These are phyloP conservation scores for Eubasilissa splendida DNA, from an alignment of 2,888 invertebrate genomes.

Conservation along the genomic window DNA sequence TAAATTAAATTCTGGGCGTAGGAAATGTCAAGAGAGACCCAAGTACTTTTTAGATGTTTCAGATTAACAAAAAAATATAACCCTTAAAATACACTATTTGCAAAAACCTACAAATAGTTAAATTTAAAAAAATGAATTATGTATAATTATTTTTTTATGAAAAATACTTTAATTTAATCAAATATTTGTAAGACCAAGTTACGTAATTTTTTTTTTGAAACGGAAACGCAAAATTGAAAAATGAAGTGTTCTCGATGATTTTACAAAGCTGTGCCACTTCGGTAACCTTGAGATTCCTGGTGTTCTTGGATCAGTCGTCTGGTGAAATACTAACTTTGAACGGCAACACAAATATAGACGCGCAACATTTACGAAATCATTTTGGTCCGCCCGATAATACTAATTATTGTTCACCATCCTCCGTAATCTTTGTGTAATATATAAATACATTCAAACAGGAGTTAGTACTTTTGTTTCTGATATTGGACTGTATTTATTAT, in stretches of 20 bases:
- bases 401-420: background rate
- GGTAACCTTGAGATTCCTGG: slow-evolving; percentile 1
- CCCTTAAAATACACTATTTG: too few relatives aligned
- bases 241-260: background rate
- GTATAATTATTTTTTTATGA: too few relatives aligned
- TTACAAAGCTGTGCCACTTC: slow-evolving; percentile 5
- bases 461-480: too few relatives aligned
- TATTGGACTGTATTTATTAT: too few relatives aligned
- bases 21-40: too few relatives aligned
- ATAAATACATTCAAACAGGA: too few relatives aligned
- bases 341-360: slow-evolving; percentile 13
- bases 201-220: background rate
- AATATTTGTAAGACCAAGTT: background rate
- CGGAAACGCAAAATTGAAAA: background rate
- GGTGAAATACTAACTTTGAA: slow-evolving; percentile 12
- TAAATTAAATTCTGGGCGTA: too few relatives aligned
- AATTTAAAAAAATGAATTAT: too few relatives aligned
- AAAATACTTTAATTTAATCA: background rate
- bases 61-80: too few relatives aligned
- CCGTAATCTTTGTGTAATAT: too few relatives aligned
- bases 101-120: too few relatives aligned
- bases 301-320: background rate
- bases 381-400: background rate
- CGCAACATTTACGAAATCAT: background rate
- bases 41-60: too few relatives aligned